Evolutionary conservation across 2,113 vertebrate genomes (phyloP).

Genomic region (Phrynosoma blainvillii): DNA sequence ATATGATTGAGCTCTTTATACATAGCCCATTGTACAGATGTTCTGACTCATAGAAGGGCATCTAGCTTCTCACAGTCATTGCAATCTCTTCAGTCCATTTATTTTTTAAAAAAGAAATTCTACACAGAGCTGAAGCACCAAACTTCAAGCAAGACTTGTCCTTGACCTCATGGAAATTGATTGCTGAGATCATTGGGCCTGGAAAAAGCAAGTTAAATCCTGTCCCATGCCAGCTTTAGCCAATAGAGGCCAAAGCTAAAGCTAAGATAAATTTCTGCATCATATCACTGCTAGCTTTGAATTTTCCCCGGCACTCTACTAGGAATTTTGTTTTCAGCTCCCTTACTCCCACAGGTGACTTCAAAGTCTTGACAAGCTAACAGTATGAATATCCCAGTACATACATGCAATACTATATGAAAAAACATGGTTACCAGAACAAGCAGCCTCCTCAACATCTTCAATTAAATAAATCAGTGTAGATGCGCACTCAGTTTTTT

Average conservation of each 20-base stretch:
- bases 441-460: neutral
- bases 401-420: neutral
- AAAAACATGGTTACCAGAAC: neutral
- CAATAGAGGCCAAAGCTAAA: neutral
- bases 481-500: no score
- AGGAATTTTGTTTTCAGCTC: slow-evolving; percentile 1
- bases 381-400: neutral
- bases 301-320: neutral
- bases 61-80: neutral
- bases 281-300: neutral
- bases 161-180: neutral
- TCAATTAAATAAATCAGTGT: no score
- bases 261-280: slow-evolving; percentile 1
- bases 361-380: slow-evolving; percentile 8
- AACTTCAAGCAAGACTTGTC: neutral
- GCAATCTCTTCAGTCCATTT: no score
- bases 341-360: neutral
- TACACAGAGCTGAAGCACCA: neutral
- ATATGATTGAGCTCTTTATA: neutral
- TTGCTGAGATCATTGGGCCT: neutral
- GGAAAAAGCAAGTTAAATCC: neutral
- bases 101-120: neutral
- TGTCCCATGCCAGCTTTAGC: neutral
- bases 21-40: neutral
- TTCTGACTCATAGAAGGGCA: neutral